Evolutionary conservation across 2,888 invertebrate species (phyloP).

Genomic region (Isoperla grammatica): DNA sequence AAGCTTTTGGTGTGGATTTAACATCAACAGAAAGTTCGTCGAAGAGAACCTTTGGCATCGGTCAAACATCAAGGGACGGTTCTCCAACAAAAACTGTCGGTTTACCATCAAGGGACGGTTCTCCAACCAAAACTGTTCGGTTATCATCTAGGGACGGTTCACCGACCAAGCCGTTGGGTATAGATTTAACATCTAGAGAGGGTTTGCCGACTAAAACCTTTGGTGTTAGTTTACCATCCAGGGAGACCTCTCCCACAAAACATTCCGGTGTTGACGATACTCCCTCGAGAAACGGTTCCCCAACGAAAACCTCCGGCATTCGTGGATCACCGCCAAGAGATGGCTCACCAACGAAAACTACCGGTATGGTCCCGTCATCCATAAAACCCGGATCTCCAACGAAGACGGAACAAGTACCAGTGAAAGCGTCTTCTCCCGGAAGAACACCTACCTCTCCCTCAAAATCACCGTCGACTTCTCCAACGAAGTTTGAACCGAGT

Average conservation of each 20-base stretch:
- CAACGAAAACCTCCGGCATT: neutral
- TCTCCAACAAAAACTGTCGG: constrained; percentile 2
- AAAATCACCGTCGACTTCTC: neutral
- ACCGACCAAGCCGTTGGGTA: neutral
- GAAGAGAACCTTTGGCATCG: too few relatives aligned
- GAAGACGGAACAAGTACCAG: neutral
- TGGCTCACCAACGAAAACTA: neutral
- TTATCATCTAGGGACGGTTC: too few relatives aligned
- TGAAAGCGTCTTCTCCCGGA: neutral
- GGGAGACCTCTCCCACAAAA: neutral
- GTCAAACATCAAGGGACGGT: neutral
- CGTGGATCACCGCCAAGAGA: neutral
- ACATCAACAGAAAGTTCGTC: too few relatives aligned
- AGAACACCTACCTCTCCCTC: neutral
- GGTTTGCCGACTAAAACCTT: too few relatives aligned
- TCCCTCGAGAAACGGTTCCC: neutral
- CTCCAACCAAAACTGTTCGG: too few relatives aligned
- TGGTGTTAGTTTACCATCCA: neutral
- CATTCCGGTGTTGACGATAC: neutral
- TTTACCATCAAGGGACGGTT: too few relatives aligned
- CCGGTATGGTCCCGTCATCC: too few relatives aligned
- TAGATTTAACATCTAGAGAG: too few relatives aligned
- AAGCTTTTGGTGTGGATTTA: neutral
- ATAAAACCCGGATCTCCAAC: neutral
- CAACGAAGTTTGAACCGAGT: neutral